Evolutionary conservation across 2,797 vertebrate genomes (phyloP), one percentile per base, ranked within the genome.

Genomic region (Hephaestus fuliginosus): DNA sequence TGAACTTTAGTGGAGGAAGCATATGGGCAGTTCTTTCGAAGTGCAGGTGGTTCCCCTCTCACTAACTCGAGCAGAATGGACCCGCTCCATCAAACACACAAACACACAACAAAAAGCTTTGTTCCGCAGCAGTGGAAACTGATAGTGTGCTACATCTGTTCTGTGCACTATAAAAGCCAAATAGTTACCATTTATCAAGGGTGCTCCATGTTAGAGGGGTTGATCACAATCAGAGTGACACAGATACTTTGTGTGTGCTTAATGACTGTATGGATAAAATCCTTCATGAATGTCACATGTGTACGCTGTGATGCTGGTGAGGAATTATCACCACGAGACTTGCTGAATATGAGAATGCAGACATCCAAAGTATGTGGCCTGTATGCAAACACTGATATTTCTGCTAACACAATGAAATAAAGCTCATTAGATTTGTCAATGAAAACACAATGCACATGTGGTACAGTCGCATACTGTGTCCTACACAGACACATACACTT

Each of bases 11-110:
- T 75, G 25, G 61, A 73, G 67, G 83, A 83, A 90, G 64, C 80
- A 77, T 76, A 51, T 75, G 72, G 77, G 56, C 57, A 51, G 44
- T 41, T 58, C 61, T 77, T 76, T 78, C n/a, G 20, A 68, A 52
- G 75, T 76, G 83, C 89, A 91, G 91, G 87, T 89, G 88, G 76
- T 85, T 90, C 70, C 83, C 66, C 63, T 88, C 85, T 74, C 51
- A 22, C 63, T 83, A 68, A 71, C 56, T 73, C 62, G n/a, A 76
- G 70, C 64, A 65, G 76, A 86, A 81, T 65, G 63, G 82, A 87
- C 49, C 60, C 25, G 20, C 71, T 75, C 64, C 75, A 74, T 79
- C 89, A 80, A 86, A 64, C 68, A 75, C 71, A 41, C 89, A 80
- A 86, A 64, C 68, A 75, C 71, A 41, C 65, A 83, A 90, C 84